Evolutionary conservation across 2,888 invertebrate genomes (phyloP), one percentile per base, ranked within the genome.

Genomic region (Eupeodes luniger): DNA sequence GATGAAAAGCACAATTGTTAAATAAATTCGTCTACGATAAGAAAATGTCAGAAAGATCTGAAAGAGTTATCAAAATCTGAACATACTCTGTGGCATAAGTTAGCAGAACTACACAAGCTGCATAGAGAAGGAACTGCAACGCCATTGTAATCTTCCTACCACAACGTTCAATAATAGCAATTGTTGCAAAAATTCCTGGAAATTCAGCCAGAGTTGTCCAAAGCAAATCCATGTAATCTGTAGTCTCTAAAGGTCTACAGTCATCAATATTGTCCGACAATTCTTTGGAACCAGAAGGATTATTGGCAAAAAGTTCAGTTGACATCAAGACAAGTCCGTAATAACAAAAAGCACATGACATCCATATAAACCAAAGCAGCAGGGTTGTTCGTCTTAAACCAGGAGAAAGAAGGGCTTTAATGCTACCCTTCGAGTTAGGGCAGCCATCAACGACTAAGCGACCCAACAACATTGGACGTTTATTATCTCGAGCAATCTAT

Each of bases 181-280:
- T 97, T 0, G 98, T 98, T 3, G 97, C 96, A 91, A 98, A 97
- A 87, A 98, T 97, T 47, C 98, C 97, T 53, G 98, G 99, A 93
- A 99, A 98, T 94, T 99, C 98, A 0, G 98, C 98, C 67, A 98
- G 94, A 0, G 98, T 98, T 3, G 98, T 98, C 97, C 98, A 98
- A 44, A 98, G 94, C 34, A 99, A 94, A 93, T 98, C 98, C 94
- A 97, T 96, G 92, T 98, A 99, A 94, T 99, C 98, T 0, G 96
- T 96, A 16, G 97, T 97, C 91, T 96, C 96, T 40, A 98, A 94
- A 80, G 96, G 95, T 72, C 95, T 94, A 91, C 96, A 97, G 78
- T 95, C 95, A 93, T 95, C 96, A 62, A 94, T 93, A 36, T 85
- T 85, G 34, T 89, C 86, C 6, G 89, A 62, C 1, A 90, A 81